A percentile compares a stretch with the other conserved stretches of the same genome.
These are phyloP conservation scores for Crotalus tigris DNA, from an alignment of 2,113 vertebrate genomes.

Conservation along the genomic window DNA sequence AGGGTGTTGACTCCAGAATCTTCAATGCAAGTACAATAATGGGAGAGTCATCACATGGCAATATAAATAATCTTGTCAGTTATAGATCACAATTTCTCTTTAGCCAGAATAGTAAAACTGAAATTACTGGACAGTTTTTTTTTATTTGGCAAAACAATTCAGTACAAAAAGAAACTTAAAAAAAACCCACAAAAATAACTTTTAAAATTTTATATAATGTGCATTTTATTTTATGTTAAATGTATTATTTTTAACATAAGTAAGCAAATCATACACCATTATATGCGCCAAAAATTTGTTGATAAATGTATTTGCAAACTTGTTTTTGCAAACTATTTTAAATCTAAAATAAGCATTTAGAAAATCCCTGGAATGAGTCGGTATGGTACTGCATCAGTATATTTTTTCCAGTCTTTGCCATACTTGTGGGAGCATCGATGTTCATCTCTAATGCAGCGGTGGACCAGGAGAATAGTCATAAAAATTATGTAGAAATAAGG, in stretches of 20 bases:
- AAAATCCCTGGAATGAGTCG: constrained; percentile 85
- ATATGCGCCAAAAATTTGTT: neutral
- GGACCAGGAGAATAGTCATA: constrained; percentile 86
- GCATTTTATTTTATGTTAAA: neutral
- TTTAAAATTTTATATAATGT: neutral
- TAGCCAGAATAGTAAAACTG: neutral
- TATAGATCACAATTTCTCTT: neutral
- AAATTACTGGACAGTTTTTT: neutral
- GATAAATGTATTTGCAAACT: neutral
- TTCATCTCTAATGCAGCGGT: constrained; percentile 92
- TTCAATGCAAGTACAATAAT: neutral
- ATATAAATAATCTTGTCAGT: neutral
- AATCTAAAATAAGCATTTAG: constrained; percentile 36
- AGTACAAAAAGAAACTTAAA: too few relatives aligned
- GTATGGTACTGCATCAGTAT: constrained; percentile 78
- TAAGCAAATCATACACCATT: neutral
- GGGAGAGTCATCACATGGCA: neutral
- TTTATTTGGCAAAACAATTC: fast-evolving
- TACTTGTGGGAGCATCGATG: constrained; percentile 92
- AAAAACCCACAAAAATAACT: neutral
- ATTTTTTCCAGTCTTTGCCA: constrained; percentile 83
- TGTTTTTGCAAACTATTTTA: fast-evolving
- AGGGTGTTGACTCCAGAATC: neutral
- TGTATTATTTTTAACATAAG: neutral
- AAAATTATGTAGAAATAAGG: constrained; percentile 94